phyloP scores from a whole-genome alignment of 2,113 vertebrate genomes.

The Phalacrocorax pelagicus region DNA sequence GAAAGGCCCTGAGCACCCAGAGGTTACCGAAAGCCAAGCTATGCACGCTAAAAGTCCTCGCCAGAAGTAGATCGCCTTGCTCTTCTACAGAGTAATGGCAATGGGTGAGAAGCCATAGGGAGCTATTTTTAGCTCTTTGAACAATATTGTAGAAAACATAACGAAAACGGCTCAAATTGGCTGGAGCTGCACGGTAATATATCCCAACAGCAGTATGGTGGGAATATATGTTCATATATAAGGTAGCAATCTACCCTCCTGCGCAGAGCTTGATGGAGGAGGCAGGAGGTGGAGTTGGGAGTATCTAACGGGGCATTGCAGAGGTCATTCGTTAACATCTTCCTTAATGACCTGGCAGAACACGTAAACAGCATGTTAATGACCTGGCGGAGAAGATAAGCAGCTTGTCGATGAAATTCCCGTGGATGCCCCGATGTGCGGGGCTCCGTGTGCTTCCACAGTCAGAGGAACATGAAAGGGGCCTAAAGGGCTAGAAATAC shows the following conservation, averaged over 20 bases:
- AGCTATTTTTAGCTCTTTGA: not conserved
- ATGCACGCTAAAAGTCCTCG: accelerated
- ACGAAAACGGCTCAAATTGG: not conserved
- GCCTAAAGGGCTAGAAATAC: not conserved
- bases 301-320: not conserved
- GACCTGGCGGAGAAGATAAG: constrained; percentile 25
- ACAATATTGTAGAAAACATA: not conserved
- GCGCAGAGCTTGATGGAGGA: not conserved
- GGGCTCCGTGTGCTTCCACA: not conserved
- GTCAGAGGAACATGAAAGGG: not conserved
- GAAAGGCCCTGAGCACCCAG: not conserved
- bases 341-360: not conserved
- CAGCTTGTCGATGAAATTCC: not conserved
- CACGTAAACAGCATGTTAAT: not conserved
- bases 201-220: not conserved
- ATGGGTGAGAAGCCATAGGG: not conserved
- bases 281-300: not conserved
- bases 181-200: accelerated
- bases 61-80: not conserved
- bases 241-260: not conserved
- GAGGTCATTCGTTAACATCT: not conserved
- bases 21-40: not conserved
- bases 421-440: not conserved
- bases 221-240: not conserved
- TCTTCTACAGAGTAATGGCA: not conserved